Conservation (phyloP, 2,797 vertebrate genomes). For the Sebastolobus alascanus region DNA sequence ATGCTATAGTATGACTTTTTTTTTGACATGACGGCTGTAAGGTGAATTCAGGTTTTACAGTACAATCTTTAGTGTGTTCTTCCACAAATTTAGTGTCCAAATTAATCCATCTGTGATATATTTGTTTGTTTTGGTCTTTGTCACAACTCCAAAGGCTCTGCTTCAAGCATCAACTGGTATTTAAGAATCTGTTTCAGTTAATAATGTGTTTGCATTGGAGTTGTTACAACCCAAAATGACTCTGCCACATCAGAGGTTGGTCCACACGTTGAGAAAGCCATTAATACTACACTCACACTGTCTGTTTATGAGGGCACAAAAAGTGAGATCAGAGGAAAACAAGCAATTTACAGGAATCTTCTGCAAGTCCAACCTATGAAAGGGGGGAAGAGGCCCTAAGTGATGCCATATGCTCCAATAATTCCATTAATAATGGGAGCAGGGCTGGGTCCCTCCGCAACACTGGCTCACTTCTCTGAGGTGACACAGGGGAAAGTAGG, state of each 20-base stretch:
- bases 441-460: constrained; percentile 74
- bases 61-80: neutral
- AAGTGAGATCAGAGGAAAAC: constrained; percentile 73
- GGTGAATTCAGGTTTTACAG: neutral
- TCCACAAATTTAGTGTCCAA: constrained; percentile 13
- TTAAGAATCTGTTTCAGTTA: constrained; percentile 29
- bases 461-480: constrained; percentile 82
- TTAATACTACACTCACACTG: constrained; percentile 12
- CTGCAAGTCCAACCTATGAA: constrained; percentile 58
- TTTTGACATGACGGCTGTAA: neutral
- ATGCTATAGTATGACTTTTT: neutral
- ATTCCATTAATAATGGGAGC: constrained; percentile 84
- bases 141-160: neutral
- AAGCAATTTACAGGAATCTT: constrained; percentile 75
- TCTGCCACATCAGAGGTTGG: constrained; percentile 29
- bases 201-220: constrained; percentile 27
- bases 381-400: constrained; percentile 74
- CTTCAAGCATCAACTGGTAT: constrained; percentile 4
- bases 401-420: constrained; percentile 86
- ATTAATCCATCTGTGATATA: neutral
- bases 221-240: constrained; percentile 1
- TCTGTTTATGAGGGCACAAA: constrained; percentile 50
- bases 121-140: constrained; percentile 31
- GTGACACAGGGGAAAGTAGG: constrained; percentile 78
- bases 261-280: constrained; percentile 14